phyloP scores from a whole-genome alignment of 2,113 vertebrate species.

The Stigmatopora nigra region DNA sequence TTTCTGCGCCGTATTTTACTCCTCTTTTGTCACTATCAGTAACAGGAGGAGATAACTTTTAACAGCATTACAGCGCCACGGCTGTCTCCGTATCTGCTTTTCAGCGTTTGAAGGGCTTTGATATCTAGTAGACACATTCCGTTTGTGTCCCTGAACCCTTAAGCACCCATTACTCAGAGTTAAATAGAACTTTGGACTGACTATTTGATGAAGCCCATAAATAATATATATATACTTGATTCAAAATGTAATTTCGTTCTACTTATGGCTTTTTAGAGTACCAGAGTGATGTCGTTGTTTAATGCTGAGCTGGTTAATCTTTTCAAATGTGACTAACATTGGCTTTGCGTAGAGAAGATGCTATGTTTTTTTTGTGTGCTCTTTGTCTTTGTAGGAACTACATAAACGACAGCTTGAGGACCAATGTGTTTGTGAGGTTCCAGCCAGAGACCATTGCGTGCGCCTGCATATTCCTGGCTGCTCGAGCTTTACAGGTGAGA shows the following conservation, averaged over 20 bases:
- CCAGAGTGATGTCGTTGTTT: background rate
- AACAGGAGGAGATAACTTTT: too few species aligned
- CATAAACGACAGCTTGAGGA: constrained; percentile 96
- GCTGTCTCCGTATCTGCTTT: too few species aligned
- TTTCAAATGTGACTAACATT: background rate
- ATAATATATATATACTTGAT: too few species aligned
- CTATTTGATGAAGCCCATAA: too few species aligned
- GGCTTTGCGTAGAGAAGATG: constrained; percentile 53
- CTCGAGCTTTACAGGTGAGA: constrained; percentile 87
- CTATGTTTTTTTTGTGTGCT: constrained; percentile 58
- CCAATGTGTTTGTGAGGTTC: constrained; percentile 95
- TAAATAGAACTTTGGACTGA: too few species aligned
- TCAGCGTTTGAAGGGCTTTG: too few species aligned
- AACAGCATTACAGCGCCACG: too few species aligned
- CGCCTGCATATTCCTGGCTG: constrained; percentile 96
- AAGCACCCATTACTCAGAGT: too few species aligned
- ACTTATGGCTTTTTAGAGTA: background rate
- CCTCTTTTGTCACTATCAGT: too few species aligned
- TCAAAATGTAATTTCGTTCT: background rate
- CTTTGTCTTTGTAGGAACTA: constrained; percentile 84
- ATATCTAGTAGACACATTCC: too few species aligned
- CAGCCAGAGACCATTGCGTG: constrained; percentile 96
- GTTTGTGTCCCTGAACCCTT: too few species aligned
- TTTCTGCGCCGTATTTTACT: too few species aligned
- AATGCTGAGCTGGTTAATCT: background rate